Evolutionary conservation across 2,888 invertebrate genomes (phyloP), one percentile per base, ranked within the genome.

Genomic region (Junonia oenone): DNA sequence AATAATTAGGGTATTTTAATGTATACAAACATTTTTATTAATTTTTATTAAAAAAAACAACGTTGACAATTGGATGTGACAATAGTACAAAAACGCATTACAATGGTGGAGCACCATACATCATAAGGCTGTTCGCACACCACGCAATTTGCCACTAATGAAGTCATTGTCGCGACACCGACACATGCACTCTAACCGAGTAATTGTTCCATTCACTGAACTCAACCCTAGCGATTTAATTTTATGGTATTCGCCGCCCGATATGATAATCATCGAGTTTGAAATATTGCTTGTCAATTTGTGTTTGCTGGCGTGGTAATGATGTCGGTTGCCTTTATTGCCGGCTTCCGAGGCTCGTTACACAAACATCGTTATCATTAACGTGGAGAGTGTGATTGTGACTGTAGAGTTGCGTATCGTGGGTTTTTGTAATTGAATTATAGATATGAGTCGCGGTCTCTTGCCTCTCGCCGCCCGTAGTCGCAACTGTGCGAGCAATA

Each of bases 281-380:
- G 78, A 81, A 70, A 79, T 78, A 78, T 78, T 71, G 69, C 74
- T 72, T 76, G 77, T 76, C 80, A 80, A 81, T 79, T 81, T 77
- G 75, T 73, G 72, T 63, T 66, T 63, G 70, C 65, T 62, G 61
- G 70, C 64, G 71, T 65, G 68, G 64, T 66, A 67, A 69, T 69
- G 71, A 71, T 66, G 69, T 62, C 63, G 56, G 63, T 63, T 63
- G 66, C 64, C 62, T 72, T 75, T 72, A 76, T 75, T 68, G 69
- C 68, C 55, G 58, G 69, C 68, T 75, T 75, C 76, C 75, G 70
- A 68, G 63, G 58, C 70, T 70, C 67, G 68, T 70, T 67, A 68
- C 61, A 55, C 58, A 67, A 65, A 68, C 66, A 65, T 66, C 65
- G 67, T 68, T 68, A 64, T 68, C 67, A 69, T 68, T 67, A 68